Conservation (phyloP, 2,797 vertebrate genomes). For the Selene dorsalis region DNA sequence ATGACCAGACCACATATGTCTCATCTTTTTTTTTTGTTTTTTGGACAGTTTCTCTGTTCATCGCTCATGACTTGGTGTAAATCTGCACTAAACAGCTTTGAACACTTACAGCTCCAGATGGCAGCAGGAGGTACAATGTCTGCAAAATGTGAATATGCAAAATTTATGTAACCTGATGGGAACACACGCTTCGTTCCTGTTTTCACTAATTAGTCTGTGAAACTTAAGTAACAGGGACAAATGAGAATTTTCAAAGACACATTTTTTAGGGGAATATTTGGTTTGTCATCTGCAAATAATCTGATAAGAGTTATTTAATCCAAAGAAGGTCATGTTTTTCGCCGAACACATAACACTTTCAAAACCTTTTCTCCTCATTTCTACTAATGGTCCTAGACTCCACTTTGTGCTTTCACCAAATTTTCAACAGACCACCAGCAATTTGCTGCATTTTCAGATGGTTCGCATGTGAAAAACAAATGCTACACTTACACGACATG, state of each 20-base stretch:
- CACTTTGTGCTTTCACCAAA: too few relatives aligned
- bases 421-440: too few relatives aligned
- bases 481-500: too few relatives aligned
- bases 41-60: constrained; percentile 20
- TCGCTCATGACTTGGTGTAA: not conserved
- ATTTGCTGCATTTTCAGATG: too few relatives aligned
- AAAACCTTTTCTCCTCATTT: too few relatives aligned
- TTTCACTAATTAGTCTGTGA: constrained; percentile 17
- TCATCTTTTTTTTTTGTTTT: not conserved
- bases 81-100: constrained; percentile 21
- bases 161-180: constrained; percentile 25
- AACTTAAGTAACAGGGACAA: not conserved
- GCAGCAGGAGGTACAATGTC: constrained; percentile 10
- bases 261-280: not conserved
- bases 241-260: not conserved
- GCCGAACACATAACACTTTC: too few relatives aligned
- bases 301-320: too few relatives aligned
- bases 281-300: too few relatives aligned
- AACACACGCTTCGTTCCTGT: not conserved
- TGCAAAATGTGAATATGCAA: constrained; percentile 29
- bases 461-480: too few relatives aligned
- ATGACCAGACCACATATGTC: constrained; percentile 5
- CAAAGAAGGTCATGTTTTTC: too few relatives aligned
- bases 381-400: too few relatives aligned
- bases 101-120: constrained; percentile 35